A percentile compares a stretch with the other conserved stretches of the same genome.
These are phyloP conservation scores for Phoxinus phoxinus DNA, from an alignment of 2,113 vertebrate species.

Conservation along the genomic window DNA sequence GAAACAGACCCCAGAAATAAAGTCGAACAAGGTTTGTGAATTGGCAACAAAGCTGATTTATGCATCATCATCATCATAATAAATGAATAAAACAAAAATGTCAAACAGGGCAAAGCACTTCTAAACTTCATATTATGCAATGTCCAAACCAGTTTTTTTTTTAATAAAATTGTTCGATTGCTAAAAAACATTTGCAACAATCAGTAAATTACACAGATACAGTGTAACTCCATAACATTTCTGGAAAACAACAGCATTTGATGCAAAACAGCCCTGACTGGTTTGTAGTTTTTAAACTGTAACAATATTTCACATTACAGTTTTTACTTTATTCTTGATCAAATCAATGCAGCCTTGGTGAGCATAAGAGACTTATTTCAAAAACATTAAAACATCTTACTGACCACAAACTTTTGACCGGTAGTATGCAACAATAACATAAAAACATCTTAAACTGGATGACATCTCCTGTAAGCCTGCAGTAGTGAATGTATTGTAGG, in stretches of 20 bases:
- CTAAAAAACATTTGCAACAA: not conserved
- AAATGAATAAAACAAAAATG: not conserved
- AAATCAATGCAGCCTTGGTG: not conserved
- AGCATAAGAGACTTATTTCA: not conserved
- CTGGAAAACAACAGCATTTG: not conserved
- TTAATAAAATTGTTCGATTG: not conserved
- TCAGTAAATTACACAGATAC: not conserved
- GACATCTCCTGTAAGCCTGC: constrained; percentile 2
- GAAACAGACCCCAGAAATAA: constrained; percentile 16
- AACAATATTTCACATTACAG: not conserved
- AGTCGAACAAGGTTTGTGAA: not conserved
- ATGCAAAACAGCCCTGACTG: not conserved
- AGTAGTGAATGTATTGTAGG: not conserved
- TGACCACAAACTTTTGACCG: not conserved
- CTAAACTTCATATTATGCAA: no score
- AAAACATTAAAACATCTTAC: not conserved
- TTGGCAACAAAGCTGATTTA: not conserved
- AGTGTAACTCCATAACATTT: not conserved
- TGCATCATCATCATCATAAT: no score
- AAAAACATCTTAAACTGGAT: not conserved
- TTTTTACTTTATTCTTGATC: not conserved
- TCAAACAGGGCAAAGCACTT: no score
- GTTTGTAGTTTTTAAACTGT: not conserved
- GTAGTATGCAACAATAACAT: not conserved
- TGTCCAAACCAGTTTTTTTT: not conserved